Evolutionary conservation across 2,888 invertebrate genomes (phyloP).

Genomic region (Trissoscelio sp.): DNA sequence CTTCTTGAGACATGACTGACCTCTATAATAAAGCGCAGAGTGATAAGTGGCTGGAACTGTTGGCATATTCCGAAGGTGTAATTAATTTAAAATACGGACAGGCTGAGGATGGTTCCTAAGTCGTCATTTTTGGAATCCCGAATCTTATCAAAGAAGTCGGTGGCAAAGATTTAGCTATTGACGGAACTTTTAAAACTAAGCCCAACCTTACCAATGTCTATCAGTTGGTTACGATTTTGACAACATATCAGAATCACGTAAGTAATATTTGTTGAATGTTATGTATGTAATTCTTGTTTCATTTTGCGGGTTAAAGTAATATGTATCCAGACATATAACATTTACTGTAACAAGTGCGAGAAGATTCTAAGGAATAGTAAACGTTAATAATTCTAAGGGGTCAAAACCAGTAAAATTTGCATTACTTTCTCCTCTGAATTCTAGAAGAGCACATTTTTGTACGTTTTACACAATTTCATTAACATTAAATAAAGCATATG

Average conservation of each 20-base stretch:
- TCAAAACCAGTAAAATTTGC: no score
- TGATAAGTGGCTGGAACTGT: not conserved
- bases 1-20: not conserved
- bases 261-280: not conserved
- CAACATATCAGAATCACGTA: constrained; percentile 26
- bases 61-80: constrained; percentile 6
- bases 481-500: no score
- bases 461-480: no score
- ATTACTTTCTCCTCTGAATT: no score
- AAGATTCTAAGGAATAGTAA: no score
- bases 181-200: constrained; percentile 10
- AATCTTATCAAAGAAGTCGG: not conserved
- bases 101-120: not conserved
- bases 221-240: constrained; percentile 16
- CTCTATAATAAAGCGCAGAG: not conserved
- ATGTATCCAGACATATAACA: no score
- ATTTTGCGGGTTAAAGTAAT: no score
- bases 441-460: no score
- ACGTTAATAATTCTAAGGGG: no score
- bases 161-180: not conserved
- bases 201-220: not conserved
- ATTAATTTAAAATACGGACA: not conserved
- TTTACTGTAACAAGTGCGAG: no score
- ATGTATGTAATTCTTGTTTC: no score
- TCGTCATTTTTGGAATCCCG: constrained; percentile 1